Conservation (phyloP, 1,140 invertebrate species). For the Capitella teleta region DNA sequence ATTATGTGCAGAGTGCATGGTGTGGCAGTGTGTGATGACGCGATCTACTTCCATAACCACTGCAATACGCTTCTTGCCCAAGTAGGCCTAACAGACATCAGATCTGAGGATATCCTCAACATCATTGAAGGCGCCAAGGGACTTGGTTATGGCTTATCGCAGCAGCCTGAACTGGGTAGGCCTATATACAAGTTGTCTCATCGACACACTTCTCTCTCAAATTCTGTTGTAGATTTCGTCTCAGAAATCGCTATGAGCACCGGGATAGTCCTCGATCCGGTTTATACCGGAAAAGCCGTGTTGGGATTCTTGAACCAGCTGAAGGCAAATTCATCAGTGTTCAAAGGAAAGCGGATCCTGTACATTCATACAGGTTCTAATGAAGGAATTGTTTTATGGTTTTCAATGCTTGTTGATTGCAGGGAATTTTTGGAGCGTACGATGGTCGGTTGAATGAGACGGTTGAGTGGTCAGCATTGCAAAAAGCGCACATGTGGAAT, state of each 20-base stretch:
- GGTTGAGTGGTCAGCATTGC: too few relatives aligned
- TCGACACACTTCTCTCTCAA: too few relatives aligned
- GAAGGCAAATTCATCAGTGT: slow-evolving; percentile 17
- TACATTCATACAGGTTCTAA: slow-evolving; percentile 38
- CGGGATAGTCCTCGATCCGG: slow-evolving; percentile 29
- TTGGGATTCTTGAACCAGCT: slow-evolving; percentile 21
- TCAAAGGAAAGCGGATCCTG: slow-evolving; percentile 26
- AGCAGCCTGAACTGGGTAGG: slow-evolving; percentile 26
- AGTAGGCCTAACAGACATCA: slow-evolving; percentile 16
- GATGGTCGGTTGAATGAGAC: too few relatives aligned
- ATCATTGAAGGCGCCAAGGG: slow-evolving; percentile 30
- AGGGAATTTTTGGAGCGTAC: too few relatives aligned
- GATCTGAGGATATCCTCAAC: slow-evolving; percentile 22
- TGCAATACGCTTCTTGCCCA: slow-evolving; percentile 19
- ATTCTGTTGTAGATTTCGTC: slow-evolving; percentile 33
- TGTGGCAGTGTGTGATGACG: slow-evolving; percentile 23
- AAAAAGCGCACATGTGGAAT: too few relatives aligned
- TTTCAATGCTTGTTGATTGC: too few relatives aligned
- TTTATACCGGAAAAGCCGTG: slow-evolving; percentile 30
- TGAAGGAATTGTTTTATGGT: too few relatives aligned
- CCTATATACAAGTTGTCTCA: too few relatives aligned
- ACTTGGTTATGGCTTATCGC: slow-evolving; percentile 28
- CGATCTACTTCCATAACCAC: slow-evolving; percentile 23
- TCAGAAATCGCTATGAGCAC: slow-evolving; percentile 16
- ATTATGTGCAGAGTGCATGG: slow-evolving; percentile 22